Conservation (phyloP, 2,797 vertebrate species). For the Centropyge bicolor region DNA sequence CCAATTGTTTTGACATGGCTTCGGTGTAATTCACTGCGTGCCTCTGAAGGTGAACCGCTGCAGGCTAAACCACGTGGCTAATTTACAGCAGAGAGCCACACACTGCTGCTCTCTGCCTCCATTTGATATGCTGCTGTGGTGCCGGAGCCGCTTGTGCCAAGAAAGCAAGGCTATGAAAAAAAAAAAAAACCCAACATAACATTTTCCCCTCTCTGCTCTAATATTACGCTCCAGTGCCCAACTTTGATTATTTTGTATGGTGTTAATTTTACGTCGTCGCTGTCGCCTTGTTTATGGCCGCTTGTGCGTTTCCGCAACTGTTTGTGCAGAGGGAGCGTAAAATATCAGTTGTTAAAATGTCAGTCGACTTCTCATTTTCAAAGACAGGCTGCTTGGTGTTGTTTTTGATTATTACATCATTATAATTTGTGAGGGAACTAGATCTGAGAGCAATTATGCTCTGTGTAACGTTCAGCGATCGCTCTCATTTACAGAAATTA, state of each 20-base stretch:
- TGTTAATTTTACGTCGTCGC: conserved; percentile 57
- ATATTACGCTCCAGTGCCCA: conserved; percentile 64
- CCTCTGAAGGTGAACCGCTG: conserved; percentile 81
- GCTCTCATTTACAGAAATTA: conserved; percentile 67
- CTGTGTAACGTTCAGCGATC: conserved; percentile 54
- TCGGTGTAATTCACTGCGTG: conserved; percentile 75
- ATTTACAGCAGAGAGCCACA: conserved; percentile 76
- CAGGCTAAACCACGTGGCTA: conserved; percentile 75
- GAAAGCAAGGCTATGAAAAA: conserved; percentile 34
- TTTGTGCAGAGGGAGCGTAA: conserved; percentile 26
- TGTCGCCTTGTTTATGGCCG: conserved; percentile 37
- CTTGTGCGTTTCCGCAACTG: conserved; percentile 5
- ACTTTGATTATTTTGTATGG: conserved; percentile 73
- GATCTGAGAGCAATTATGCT: conserved; percentile 61
- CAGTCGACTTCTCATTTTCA: conserved; percentile 65
- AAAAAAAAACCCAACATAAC: background rate
- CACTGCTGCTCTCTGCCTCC: conserved; percentile 38
- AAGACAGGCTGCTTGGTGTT: conserved; percentile 40
- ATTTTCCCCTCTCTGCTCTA: conserved; percentile 39
- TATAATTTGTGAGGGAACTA: conserved; percentile 45
- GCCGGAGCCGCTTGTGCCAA: conserved; percentile 35
- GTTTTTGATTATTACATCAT: conserved; percentile 63
- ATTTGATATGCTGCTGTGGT: conserved; percentile 57
- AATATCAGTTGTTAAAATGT: conserved; percentile 59
- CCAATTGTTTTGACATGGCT: conserved; percentile 82